These are phyloP conservation scores for Halichoerus grypus DNA, from an alignment of 2,113 vertebrate species.

Conservation along the genomic window DNA sequence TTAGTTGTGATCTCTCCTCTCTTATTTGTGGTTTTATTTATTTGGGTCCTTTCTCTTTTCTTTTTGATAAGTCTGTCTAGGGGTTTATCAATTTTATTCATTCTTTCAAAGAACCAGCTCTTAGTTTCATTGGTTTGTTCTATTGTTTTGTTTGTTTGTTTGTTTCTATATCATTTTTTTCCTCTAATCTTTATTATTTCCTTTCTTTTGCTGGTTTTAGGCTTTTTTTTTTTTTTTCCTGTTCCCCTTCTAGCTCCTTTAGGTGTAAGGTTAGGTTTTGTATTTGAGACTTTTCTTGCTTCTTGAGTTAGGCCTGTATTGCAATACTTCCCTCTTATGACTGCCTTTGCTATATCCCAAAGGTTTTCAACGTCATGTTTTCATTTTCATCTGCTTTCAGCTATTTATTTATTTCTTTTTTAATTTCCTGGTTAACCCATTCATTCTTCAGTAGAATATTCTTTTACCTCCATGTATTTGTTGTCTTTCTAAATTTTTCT, in stretches of 20 bases:
- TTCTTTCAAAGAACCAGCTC: not conserved
- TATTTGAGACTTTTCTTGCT: not conserved
- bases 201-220: not conserved
- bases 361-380: not conserved
- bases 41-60: not conserved
- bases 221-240: no score
- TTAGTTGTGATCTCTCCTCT: not conserved
- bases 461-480: not conserved
- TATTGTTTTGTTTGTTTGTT: not conserved
- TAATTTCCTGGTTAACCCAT: no score
- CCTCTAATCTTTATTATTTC: not conserved
- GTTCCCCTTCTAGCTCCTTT: not conserved
- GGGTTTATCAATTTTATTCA: not conserved
- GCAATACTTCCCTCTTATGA: not conserved
- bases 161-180: not conserved
- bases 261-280: not conserved
- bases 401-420: not conserved
- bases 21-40: not conserved
- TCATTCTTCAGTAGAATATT: not conserved
- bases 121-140: not conserved
- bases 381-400: not conserved
- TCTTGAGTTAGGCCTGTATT: not conserved
- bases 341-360: not conserved
- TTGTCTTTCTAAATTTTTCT: not conserved
- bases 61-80: not conserved